phyloP scores from a whole-genome alignment of 2,113 vertebrate species.

The Cephalopterus ornatus region DNA sequence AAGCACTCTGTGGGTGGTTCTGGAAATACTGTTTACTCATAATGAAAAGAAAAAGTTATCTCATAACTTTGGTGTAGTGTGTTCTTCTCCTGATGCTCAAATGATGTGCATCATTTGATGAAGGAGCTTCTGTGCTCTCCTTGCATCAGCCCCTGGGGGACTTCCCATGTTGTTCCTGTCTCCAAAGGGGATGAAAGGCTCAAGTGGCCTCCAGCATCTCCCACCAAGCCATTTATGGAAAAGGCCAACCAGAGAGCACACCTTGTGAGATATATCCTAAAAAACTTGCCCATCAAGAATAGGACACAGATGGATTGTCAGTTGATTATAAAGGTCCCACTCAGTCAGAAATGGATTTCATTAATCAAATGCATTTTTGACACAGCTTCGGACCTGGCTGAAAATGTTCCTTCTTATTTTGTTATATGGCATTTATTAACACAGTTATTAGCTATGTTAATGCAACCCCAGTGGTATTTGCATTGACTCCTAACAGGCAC shows the following conservation, averaged over 20 bases:
- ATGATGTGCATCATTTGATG: background rate
- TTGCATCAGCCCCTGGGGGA: background rate
- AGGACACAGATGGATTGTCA: background rate
- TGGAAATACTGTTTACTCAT: background rate
- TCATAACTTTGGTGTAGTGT: background rate
- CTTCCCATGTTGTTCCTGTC: background rate
- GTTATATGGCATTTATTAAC: slow-evolving; percentile 62
- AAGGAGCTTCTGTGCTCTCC: background rate
- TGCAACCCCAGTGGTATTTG: slow-evolving; percentile 55
- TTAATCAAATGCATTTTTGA: background rate
- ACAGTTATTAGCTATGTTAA: slow-evolving; percentile 61
- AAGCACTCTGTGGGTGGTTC: background rate
- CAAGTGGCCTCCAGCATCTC: background rate
- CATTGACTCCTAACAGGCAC: slow-evolving; percentile 57
- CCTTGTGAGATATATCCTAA: background rate
- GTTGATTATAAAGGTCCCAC: background rate
- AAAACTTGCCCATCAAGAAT: background rate
- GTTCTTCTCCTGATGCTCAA: background rate
- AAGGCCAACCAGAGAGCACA: background rate
- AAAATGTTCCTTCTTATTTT: slow-evolving; percentile 31
- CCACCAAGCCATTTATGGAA: background rate
- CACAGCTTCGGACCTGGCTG: slow-evolving; percentile 8
- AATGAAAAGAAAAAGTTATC: background rate
- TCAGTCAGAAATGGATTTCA: slow-evolving; percentile 17
- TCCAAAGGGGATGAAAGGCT: background rate